Base-by-base conservation (phyloP, 2,113 vertebrate species). In the Lota lota region DNA sequence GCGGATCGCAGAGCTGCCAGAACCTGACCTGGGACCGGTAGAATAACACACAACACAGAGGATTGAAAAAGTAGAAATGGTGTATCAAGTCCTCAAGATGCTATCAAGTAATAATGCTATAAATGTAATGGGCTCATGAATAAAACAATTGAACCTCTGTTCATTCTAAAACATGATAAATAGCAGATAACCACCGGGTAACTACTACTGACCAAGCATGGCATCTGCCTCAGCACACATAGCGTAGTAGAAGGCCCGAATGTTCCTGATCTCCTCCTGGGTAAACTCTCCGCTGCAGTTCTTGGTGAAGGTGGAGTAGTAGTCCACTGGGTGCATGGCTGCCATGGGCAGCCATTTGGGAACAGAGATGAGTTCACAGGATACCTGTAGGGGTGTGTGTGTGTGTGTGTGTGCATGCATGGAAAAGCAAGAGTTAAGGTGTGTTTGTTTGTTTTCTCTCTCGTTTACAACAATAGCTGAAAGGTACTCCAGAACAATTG, bases 151-250 rank as follows among this genome's bases (percentile, higher is more conserved):
- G 4, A 33, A 33, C 28, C 28, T 33, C 28, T 33, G 28, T 8
- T 21, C 0, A 16, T 6, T 28, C 15, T 40, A 10, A 67, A 74
- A 28, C 10, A 47, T 14, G 66, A 74, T 53, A n/a, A 58, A 18
- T 64, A 4, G 22, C 33, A 21, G 68, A 28, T 61, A 47, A 47
- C 40, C 40, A 47, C 5, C 40, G 40, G 40, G 40, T 47, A 11
- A 47, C 10, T 47, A 47, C 40, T 47, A 91, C 93, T 78, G 82
- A 98, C 97, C 97, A 63, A 99, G 88, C 96, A 99, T 97, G 70
- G 93, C 93, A 79, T 99, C 97, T 63, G 96, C 90, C 80, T 99
- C 97, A 0, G 97, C 96, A 88, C 97, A 99, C 97, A 99, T 98
- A 64, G 97, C 96, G 68, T 98, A 99, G 88, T 99, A 99, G 89